Evolutionary conservation across 2,888 invertebrate genomes (phyloP).

Genomic region (Craniophora ligustri): DNA sequence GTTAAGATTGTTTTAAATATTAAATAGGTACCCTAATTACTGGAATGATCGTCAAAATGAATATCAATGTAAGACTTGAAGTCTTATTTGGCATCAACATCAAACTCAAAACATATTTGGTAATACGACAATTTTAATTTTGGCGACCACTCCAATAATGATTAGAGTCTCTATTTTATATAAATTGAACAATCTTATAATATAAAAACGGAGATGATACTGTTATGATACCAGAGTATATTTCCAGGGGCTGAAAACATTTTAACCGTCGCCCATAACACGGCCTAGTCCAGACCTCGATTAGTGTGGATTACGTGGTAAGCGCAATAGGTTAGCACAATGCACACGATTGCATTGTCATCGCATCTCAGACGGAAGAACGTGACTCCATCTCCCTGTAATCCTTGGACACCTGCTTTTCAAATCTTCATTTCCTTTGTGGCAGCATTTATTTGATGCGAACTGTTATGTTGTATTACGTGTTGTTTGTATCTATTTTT

Average conservation of each 20-base stretch:
- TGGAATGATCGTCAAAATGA: too few species aligned
- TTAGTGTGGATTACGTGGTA: slow-evolving; percentile 61
- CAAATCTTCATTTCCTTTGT: slow-evolving; percentile 68
- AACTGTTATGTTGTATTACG: slow-evolving; percentile 27
- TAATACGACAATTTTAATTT: too few species aligned
- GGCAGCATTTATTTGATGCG: slow-evolving; percentile 50
- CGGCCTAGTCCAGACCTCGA: slow-evolving; percentile 48
- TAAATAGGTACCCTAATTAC: too few species aligned
- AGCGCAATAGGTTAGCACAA: slow-evolving; percentile 68
- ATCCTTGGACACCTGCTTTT: slow-evolving; percentile 85
- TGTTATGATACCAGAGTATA: neutral
- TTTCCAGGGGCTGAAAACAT: neutral
- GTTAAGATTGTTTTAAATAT: too few species aligned
- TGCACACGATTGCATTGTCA: slow-evolving; percentile 82
- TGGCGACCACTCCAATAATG: too few species aligned
- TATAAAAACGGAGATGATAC: too few species aligned
- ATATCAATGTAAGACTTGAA: too few species aligned
- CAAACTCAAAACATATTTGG: too few species aligned
- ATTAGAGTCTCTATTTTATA: too few species aligned
- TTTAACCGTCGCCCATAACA: slow-evolving; percentile 10
- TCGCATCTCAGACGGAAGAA: slow-evolving; percentile 78
- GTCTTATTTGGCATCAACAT: too few species aligned
- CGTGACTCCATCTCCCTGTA: slow-evolving; percentile 84
- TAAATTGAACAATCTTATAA: too few species aligned
- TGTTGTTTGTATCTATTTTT: slow-evolving; percentile 11